phyloP scores from a whole-genome alignment of 2,113 vertebrate genomes.

The Zosterops lateralis region DNA sequence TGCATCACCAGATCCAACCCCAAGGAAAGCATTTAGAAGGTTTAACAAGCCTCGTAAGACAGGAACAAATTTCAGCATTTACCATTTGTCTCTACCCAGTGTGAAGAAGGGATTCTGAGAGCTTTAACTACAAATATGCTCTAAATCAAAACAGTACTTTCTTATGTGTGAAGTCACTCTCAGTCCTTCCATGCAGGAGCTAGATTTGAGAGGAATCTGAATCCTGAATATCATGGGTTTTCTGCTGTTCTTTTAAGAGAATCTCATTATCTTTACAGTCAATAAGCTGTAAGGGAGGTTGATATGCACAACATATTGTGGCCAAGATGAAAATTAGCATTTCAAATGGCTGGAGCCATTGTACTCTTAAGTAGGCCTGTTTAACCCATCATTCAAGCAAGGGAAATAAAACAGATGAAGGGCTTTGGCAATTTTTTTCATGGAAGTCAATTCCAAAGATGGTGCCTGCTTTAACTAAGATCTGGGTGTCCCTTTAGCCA shows the following conservation, averaged over 20 bases:
- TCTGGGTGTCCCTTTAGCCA: conserved; percentile 53
- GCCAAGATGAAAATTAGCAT: conserved; percentile 65
- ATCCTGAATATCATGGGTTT: background rate
- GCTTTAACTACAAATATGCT: background rate
- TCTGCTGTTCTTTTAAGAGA: conserved; percentile 37
- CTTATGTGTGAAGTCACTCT: background rate
- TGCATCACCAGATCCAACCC: background rate
- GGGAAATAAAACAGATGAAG: conserved; percentile 63
- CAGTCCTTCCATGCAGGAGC: background rate
- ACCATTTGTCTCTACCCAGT: background rate
- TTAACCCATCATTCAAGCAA: conserved; percentile 57
- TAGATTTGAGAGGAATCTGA: conserved; percentile 8
- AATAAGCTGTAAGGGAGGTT: conserved; percentile 33
- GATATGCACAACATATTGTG: conserved; percentile 26
- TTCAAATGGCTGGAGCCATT: conserved; percentile 64
- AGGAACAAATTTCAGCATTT: background rate
- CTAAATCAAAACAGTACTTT: background rate
- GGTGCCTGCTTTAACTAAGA: conserved; percentile 67
- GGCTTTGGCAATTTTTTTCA: conserved; percentile 32
- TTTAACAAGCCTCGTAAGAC: background rate
- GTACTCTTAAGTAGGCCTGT: conserved; percentile 50
- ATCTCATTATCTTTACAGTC: conserved; percentile 47
- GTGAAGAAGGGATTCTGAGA: background rate
- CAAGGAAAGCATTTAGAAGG: background rate
- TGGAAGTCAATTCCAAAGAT: conserved; percentile 53